These are phyloP conservation scores for Oxygymnocypris stewartii DNA, from an alignment of 2,113 vertebrate genomes.

Conservation along the genomic window DNA sequence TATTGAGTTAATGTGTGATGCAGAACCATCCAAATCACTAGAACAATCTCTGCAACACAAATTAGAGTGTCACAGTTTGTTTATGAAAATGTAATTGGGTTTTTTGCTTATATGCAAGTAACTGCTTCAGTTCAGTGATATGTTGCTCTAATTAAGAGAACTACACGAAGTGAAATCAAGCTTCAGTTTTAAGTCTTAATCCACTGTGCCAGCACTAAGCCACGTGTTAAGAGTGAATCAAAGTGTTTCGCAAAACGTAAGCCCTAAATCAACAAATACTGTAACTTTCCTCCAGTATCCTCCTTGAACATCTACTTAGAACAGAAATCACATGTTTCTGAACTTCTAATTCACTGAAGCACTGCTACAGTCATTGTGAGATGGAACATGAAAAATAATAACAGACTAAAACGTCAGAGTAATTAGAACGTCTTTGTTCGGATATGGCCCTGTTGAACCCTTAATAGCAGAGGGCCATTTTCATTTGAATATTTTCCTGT, in stretches of 20 bases:
- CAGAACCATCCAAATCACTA: slow-evolving; percentile 24
- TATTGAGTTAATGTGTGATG: slow-evolving; percentile 15
- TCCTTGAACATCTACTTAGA: not conserved
- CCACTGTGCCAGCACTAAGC: not conserved
- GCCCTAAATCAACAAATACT: not conserved
- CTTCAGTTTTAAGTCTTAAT: slow-evolving; percentile 7
- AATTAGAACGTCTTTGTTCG: not conserved
- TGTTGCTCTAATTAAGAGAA: slow-evolving; percentile 27
- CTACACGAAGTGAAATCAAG: not conserved
- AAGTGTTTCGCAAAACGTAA: not conserved
- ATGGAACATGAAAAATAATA: not conserved
- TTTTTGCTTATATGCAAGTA: slow-evolving; percentile 10
- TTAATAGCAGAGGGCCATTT: not conserved
- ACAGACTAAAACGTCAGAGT: not conserved
- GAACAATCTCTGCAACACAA: slow-evolving; percentile 29
- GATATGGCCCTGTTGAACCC: not conserved
- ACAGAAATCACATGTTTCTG: not conserved
- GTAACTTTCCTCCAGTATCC: not conserved
- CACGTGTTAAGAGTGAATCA: not conserved
- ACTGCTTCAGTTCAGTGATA: not conserved
- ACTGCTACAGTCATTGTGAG: not conserved
- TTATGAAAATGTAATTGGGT: slow-evolving; percentile 31
- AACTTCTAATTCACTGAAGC: not conserved
- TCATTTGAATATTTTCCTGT: slow-evolving; percentile 1
- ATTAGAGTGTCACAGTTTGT: slow-evolving; percentile 43